phyloP scores from a whole-genome alignment of 2,113 vertebrate genomes.

The Proterorhinus semilunaris region DNA sequence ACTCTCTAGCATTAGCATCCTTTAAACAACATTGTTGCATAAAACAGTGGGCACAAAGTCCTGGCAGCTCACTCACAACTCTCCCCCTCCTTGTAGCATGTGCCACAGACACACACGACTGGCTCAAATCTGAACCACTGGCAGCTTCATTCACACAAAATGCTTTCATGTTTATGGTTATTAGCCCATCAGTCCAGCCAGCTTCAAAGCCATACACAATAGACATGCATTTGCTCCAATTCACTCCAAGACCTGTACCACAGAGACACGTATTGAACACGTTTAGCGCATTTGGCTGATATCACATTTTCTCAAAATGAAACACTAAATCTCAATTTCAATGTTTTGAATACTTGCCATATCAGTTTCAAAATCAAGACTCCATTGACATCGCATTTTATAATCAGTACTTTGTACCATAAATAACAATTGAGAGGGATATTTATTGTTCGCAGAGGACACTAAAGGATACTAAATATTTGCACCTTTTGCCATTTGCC shows the following conservation, averaged over 20 bases:
- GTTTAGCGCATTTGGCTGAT: too few relatives aligned
- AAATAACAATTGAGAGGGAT: too few relatives aligned
- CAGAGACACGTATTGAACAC: not conserved
- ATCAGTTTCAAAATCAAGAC: too few relatives aligned
- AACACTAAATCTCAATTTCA: too few relatives aligned
- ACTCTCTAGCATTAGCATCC: not conserved
- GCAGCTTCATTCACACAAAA: conserved; percentile 12
- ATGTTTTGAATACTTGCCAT: too few relatives aligned
- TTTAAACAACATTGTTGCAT: conserved; percentile 1
- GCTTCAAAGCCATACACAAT: conserved; percentile 23
- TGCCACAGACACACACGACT: conserved; percentile 18
- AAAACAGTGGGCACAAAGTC: conserved; percentile 44
- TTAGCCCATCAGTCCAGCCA: not conserved
- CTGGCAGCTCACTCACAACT: conserved; percentile 29
- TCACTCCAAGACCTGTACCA: conserved; percentile 29
- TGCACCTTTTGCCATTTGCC: too few relatives aligned
- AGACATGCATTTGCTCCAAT: conserved; percentile 56
- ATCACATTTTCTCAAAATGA: not conserved
- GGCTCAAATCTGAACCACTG: conserved; percentile 6
- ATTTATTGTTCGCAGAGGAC: too few relatives aligned
- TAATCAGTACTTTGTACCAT: too few relatives aligned
- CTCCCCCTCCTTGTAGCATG: conserved; percentile 31
- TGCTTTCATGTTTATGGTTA: conserved; percentile 28
- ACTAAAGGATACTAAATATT: too few relatives aligned
- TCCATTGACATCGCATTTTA: too few relatives aligned